A percentile compares a stretch with the other conserved stretches of the same genome.
Evolutionary conservation across 2,888 invertebrate species (phyloP).

Genomic region (Melinaea marsaeus): DNA sequence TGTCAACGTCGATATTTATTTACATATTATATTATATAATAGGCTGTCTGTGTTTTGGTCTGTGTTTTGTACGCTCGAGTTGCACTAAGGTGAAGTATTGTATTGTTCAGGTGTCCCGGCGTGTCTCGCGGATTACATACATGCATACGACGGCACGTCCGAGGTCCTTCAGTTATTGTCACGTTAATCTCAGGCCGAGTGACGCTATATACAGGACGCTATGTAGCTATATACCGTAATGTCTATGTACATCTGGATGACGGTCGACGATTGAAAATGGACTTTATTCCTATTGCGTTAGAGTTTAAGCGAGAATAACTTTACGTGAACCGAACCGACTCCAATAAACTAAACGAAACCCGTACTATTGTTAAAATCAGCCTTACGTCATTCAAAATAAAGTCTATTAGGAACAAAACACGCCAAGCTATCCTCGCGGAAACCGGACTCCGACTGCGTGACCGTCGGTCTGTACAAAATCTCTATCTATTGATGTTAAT

Average conservation of each 20-base stretch:
- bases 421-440: conserved; percentile 62
- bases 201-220: conserved; percentile 51
- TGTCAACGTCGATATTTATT: conserved; percentile 61
- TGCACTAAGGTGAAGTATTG: conserved; percentile 60
- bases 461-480: conserved; percentile 53
- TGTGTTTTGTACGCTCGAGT: conserved; percentile 72
- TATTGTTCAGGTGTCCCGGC: conserved; percentile 34
- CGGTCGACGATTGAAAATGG: conserved; percentile 20
- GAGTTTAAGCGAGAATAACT: conserved; percentile 55
- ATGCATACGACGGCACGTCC: conserved; percentile 13
- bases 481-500: conserved; percentile 34
- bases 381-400: conserved; percentile 67
- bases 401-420: conserved; percentile 72
- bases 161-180: conserved; percentile 52
- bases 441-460: conserved; percentile 30
- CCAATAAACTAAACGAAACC: conserved; percentile 51
- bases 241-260: conserved; percentile 47
- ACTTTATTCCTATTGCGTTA: conserved; percentile 16
- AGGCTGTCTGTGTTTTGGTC: conserved; percentile 70
- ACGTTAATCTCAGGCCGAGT: conserved; percentile 51
- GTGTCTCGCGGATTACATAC: conserved; percentile 42
- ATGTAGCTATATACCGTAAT: conserved; percentile 42
- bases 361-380: conserved; percentile 70
- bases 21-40: conserved; percentile 48
- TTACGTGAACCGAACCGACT: conserved; percentile 42